Evolutionary conservation across 2,113 vertebrate genomes (phyloP).

Genomic region (Paradisaea rubra): DNA sequence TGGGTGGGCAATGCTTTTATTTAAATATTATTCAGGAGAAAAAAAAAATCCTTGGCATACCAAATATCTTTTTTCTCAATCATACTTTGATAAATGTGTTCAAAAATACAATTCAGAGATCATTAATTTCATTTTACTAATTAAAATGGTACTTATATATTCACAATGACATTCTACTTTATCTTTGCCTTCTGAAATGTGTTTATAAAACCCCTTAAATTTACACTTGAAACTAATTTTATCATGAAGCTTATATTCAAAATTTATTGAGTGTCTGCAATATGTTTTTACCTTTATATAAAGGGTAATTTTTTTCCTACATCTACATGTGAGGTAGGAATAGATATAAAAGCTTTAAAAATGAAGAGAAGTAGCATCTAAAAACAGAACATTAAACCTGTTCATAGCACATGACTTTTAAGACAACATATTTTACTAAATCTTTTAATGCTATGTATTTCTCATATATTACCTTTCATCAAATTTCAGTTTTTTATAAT

Average conservation of each 20-base stretch:
- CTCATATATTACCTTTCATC: background rate
- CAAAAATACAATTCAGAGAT: background rate
- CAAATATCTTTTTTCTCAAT: background rate
- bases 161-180: background rate
- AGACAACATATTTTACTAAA: background rate
- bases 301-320: background rate
- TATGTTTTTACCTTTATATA: background rate
- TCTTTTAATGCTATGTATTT: background rate
- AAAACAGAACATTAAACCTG: background rate
- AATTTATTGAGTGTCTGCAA: background rate
- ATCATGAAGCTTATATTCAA: background rate
- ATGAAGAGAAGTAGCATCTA: background rate
- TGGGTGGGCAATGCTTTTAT: background rate
- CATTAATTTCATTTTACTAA: background rate
- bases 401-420: background rate
- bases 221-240: background rate
- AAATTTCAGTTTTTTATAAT: constrained; percentile 12
- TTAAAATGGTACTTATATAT: background rate
- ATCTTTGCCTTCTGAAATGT: background rate
- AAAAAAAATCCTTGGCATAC: background rate
- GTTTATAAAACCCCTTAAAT: background rate
- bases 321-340: background rate
- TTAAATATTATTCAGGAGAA: background rate
- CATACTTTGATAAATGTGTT: background rate
- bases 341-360: background rate